Evolutionary conservation across 2,888 invertebrate species (phyloP).

Genomic region (Drosophila pegasa): DNA sequence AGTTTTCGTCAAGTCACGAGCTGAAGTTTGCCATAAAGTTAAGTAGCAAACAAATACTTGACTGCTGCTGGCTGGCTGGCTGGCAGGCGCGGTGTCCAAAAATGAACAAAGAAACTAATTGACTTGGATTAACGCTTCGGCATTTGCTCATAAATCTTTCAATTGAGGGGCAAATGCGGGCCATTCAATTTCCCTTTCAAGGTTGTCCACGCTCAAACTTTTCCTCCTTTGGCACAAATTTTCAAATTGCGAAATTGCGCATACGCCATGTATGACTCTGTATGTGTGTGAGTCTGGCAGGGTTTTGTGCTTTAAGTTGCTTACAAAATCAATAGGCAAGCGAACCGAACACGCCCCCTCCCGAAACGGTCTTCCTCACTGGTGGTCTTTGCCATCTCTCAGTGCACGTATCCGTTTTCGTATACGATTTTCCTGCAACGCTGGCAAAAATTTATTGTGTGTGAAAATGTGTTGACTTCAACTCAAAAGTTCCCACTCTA

Average conservation of each 20-base stretch:
- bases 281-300: constrained; percentile 1
- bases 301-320: constrained; percentile 39
- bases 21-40: constrained; percentile 71
- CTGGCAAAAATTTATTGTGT: constrained; percentile 79
- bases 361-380: neutral
- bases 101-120: constrained; percentile 80
- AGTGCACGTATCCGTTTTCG: constrained; percentile 43
- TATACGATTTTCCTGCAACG: constrained; percentile 62
- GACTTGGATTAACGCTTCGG: constrained; percentile 76
- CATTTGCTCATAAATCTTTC: constrained; percentile 69
- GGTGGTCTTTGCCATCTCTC: constrained; percentile 5
- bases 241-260: constrained; percentile 41
- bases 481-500: constrained; percentile 67
- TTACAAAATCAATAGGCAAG: constrained; percentile 71
- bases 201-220: constrained; percentile 46
- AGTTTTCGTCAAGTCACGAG: constrained; percentile 50
- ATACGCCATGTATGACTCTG: constrained; percentile 31
- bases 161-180: constrained; percentile 31
- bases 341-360: constrained; percentile 53
- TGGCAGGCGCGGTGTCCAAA: constrained; percentile 35
- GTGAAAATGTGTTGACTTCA: constrained; percentile 80
- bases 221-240: constrained; percentile 14
- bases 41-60: constrained; percentile 62
- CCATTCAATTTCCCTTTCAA: constrained; percentile 55
- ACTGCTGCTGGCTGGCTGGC: constrained; percentile 28